Base-by-base conservation (phyloP, 2,797 vertebrate species). In the Alauda arvensis region DNA sequence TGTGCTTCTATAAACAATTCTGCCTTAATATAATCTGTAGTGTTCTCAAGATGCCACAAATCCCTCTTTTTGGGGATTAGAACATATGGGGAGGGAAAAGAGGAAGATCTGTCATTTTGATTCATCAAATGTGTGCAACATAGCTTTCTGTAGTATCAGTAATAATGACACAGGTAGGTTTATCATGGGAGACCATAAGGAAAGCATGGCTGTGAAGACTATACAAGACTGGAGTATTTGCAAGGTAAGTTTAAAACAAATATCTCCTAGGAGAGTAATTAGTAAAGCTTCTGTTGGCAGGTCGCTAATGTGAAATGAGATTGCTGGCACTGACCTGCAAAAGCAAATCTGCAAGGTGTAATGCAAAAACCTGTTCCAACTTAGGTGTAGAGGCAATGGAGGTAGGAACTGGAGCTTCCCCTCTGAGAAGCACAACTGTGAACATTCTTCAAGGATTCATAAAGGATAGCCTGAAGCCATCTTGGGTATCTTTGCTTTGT, bases 111-210 rank as follows among this genome's bases (percentile, higher is more conserved):
- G 52, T 85, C 74, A 90, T 90, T 92, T 94, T 95, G 93, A 94
- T 94, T 95, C 80, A 91, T 95, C 3, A 42, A 65, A 29, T 81
- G 12, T n/a, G 57, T 93, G 83, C 66, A 87, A 52, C 0, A 18
- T 89, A 75, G 29, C 92, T 96, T 94, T 91, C 70, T 95, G 83
- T 87, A 68, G 66, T 87, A 91, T 94, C 82, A 77, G 26, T 92
- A 93, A 93, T 89, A 83, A 77, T 85, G 85, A 48, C 76, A 78
- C 67, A 51, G 28, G 88, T 81, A 93, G 77, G 90, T 93, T 88
- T 78, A 85, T 83, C 87, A 28, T 75, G 42, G 52, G 83, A 87
- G 42, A 78, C 79, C 78, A 51, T 77, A 72, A 63, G 39, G 67
- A 89, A 90, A 92, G 39, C 71, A 51, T n/a, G 39, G 40, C 42